Conservation (phyloP, 1,140 invertebrate genomes). For the Drosophila willistoni region DNA sequence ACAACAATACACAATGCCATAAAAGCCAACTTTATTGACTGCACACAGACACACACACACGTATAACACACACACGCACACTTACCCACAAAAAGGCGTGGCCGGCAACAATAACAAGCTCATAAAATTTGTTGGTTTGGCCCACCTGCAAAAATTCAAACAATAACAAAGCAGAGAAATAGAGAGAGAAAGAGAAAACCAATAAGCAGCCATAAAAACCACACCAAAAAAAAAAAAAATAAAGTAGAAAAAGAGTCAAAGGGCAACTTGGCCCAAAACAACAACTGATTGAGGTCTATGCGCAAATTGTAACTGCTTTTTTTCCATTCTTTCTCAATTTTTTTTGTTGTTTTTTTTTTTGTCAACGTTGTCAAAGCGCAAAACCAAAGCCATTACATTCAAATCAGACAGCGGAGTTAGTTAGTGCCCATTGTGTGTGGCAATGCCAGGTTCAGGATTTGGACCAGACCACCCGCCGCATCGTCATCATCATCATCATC, state of each 20-base stretch:
- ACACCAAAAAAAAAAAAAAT: conserved; percentile 25
- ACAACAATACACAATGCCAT: conserved; percentile 36
- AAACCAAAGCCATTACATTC: conserved; percentile 71
- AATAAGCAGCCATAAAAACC: conserved; percentile 63
- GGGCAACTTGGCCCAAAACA: conserved; percentile 27
- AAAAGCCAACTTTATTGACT: conserved; percentile 60
- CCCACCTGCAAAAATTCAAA: conserved; percentile 48
- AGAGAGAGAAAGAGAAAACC: conserved; percentile 35
- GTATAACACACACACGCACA: neutral
- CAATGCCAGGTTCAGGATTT: conserved; percentile 24
- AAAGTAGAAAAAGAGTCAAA: conserved; percentile 52
- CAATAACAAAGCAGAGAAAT: neutral
- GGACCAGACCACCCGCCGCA: neutral
- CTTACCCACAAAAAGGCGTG: conserved; percentile 46
- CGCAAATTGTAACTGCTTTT: conserved; percentile 49
- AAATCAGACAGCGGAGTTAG: conserved; percentile 75
- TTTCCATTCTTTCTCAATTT: neutral
- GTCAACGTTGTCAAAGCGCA: conserved; percentile 13
- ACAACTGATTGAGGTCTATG: conserved; percentile 63
- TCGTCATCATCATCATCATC: neutral
- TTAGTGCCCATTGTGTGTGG: conserved; percentile 74
- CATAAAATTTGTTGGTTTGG: conserved; percentile 58
- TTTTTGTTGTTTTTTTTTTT: conserved; percentile 27
- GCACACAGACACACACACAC: neutral
- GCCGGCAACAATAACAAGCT: conserved; percentile 72